phyloP scores from a whole-genome alignment of 1,140 invertebrate genomes.

The Varroa destructor region DNA sequence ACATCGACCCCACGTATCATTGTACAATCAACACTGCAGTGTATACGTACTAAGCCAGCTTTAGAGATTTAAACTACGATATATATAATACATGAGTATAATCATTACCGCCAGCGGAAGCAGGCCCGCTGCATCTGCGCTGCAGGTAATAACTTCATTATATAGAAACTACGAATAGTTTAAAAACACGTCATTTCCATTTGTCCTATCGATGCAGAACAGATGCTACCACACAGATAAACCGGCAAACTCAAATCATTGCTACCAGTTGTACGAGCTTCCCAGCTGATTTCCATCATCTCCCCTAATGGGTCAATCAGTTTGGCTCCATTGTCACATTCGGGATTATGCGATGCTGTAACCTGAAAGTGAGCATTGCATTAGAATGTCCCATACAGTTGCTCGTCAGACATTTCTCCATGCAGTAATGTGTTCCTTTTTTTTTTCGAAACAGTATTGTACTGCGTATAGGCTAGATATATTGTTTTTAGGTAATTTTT shows the following conservation, averaged over 20 bases:
- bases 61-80: no score
- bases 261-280: constrained; percentile 61
- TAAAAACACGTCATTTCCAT: no score
- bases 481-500: not conserved
- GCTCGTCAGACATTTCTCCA: not conserved
- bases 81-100: no score
- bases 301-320: constrained; percentile 86
- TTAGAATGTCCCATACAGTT: not conserved
- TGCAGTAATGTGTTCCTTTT: not conserved
- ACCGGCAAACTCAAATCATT: not conserved
- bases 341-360: constrained; percentile 95
- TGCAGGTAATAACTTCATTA: no score
- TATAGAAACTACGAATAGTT: no score
- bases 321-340: constrained; percentile 92
- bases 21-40: no score
- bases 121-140: no score
- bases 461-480: not conserved
- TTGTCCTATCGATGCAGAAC: no score
- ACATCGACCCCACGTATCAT: no score
- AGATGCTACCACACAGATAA: no score
- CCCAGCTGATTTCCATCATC: constrained; percentile 86
- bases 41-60: no score
- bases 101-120: no score
- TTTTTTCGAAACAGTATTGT: not conserved
- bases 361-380: constrained; percentile 48